These are phyloP conservation scores for Mystacornis crossleyi DNA, from an alignment of 2,113 vertebrate genomes.

Conservation along the genomic window DNA sequence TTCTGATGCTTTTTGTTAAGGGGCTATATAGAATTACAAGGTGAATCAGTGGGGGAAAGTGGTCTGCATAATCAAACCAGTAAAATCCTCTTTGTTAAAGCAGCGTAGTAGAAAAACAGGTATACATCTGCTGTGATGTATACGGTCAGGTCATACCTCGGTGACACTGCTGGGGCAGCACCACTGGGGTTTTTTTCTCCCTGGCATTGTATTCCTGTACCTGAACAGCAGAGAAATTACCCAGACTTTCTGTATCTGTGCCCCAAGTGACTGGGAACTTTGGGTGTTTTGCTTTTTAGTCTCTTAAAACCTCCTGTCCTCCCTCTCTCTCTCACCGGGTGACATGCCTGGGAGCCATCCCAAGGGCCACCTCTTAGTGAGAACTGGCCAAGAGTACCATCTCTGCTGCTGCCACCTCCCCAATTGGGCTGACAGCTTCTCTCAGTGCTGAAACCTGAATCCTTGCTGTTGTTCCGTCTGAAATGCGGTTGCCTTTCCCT, in stretches of 20 bases:
- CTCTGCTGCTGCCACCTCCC: background rate
- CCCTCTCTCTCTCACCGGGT: background rate
- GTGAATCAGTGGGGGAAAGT: background rate
- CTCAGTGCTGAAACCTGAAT: background rate
- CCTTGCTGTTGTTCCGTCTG: background rate
- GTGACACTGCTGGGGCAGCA: background rate
- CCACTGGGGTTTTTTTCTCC: rapidly evolving
- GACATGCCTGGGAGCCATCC: background rate
- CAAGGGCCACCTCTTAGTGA: background rate
- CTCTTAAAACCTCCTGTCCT: background rate
- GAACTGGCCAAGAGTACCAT: background rate
- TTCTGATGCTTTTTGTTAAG: background rate
- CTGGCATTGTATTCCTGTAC: background rate
- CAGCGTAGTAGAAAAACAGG: background rate
- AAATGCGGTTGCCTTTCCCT: background rate
- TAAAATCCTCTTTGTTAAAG: background rate
- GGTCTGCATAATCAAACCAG: background rate
- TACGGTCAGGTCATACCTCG: background rate
- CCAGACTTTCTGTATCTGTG: background rate
- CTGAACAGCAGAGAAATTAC: background rate
- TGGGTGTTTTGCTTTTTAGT: background rate
- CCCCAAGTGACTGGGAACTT: background rate
- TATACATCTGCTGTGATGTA: background rate
- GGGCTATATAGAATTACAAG: background rate
- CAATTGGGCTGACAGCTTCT: background rate